A percentile compares a stretch with the other conserved stretches of the same genome.
These are phyloP conservation scores for Trididemnum clinides DNA, from an alignment of 23 tunicate genomes.

Conservation along the genomic window DNA sequence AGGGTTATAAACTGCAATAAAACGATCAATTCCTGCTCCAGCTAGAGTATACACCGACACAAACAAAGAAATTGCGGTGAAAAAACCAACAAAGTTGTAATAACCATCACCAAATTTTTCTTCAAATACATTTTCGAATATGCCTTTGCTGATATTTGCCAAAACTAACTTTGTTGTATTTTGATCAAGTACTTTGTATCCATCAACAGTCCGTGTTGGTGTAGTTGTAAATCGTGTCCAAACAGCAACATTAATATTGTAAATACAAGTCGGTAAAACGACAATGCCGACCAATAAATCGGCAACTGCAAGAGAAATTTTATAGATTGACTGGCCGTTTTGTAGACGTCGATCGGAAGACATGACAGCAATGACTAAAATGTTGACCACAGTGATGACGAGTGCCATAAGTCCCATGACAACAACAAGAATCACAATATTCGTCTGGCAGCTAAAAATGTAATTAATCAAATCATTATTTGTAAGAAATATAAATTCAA, in stretches of 20 bases:
- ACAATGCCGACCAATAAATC: slow-evolving; percentile 61
- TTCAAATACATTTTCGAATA: neutral
- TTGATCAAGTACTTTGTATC: slow-evolving; percentile 16
- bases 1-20: slow-evolving; percentile 69
- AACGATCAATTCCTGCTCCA: slow-evolving; percentile 74
- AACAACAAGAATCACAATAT: slow-evolving; percentile 24
- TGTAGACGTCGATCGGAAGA: slow-evolving; percentile 13
- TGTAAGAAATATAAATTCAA: too few species aligned
- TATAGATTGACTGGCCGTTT: slow-evolving; percentile 69
- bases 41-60: slow-evolving; percentile 75
- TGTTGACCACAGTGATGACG: slow-evolving; percentile 43
- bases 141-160: neutral
- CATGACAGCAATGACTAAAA: slow-evolving; percentile 41
- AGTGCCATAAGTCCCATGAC: slow-evolving; percentile 35
- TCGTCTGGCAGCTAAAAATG: slow-evolving; percentile 58
- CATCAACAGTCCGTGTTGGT: neutral
- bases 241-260: neutral
- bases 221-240: neutral
- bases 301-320: slow-evolving; percentile 62
- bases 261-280: slow-evolving; percentile 55
- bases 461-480: too few species aligned
- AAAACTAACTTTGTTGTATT: neutral
- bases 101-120: slow-evolving; percentile 7
- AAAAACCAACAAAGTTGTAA: slow-evolving; percentile 56
- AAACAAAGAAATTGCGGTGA: slow-evolving; percentile 46